Conservation (phyloP, 2,113 vertebrate species). For the Reinhardtius hippoglossoides region DNA sequence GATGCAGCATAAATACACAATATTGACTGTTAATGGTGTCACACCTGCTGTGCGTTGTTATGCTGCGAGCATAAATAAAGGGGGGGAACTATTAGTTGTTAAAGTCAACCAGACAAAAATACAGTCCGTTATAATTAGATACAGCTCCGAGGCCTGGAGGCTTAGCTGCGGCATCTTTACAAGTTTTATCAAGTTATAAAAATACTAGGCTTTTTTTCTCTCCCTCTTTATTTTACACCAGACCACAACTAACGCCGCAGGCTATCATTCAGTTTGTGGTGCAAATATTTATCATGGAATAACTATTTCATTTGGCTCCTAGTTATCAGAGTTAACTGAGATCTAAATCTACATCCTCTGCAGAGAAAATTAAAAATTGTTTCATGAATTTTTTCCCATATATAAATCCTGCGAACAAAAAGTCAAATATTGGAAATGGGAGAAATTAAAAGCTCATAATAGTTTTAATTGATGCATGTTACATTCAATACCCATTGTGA, state of each 20-base stretch:
- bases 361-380: too few relatives aligned
- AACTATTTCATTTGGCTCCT: not conserved
- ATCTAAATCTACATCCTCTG: too few relatives aligned
- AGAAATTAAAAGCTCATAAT: conserved; percentile 91
- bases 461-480: conserved; percentile 95
- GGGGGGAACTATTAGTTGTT: not conserved
- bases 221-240: not conserved
- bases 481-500: conserved; percentile 92
- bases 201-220: too few relatives aligned
- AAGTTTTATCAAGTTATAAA: too few relatives aligned
- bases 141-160: not conserved
- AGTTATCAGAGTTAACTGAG: not conserved
- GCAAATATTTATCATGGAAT: not conserved
- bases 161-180: not conserved
- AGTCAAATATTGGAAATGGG: conserved; percentile 37
- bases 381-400: conserved; percentile 1
- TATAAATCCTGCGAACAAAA: conserved; percentile 14
- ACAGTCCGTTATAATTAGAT: not conserved
- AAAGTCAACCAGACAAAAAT: not conserved
- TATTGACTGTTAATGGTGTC: not conserved
- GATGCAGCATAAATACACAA: not conserved
- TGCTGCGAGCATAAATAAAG: not conserved
- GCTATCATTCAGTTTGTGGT: not conserved
- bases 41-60: not conserved
- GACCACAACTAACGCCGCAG: not conserved